These are phyloP conservation scores for Helostoma temminkii DNA, from an alignment of 2,797 vertebrate genomes.

Conservation along the genomic window DNA sequence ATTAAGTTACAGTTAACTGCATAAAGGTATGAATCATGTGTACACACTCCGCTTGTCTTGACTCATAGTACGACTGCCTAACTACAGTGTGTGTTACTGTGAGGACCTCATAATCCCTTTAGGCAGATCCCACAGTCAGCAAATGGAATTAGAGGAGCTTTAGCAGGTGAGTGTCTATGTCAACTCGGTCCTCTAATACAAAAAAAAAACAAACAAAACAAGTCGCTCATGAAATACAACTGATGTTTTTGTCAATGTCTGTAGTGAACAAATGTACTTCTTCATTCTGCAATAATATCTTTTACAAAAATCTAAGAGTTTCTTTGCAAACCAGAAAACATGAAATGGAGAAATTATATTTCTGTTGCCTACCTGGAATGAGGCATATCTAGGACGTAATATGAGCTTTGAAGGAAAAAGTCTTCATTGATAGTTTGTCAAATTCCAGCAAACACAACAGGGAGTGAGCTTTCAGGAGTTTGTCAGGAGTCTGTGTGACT, in stretches of 20 bases:
- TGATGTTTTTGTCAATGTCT: not conserved
- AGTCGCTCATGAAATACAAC: not conserved
- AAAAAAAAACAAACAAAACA: no score
- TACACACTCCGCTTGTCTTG: conserved; percentile 4
- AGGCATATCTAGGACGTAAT: conserved; percentile 43
- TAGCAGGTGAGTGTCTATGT: conserved; percentile 46
- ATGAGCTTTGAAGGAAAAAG: conserved; percentile 4
- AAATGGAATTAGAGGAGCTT: conserved; percentile 75
- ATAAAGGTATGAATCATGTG: not conserved
- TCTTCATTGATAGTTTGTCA: conserved; percentile 25
- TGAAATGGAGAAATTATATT: not conserved
- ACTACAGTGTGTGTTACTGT: conserved; percentile 14
- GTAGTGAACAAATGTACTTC: not conserved
- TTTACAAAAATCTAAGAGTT: not conserved
- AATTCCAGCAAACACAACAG: conserved; percentile 13
- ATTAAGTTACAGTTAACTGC: not conserved
- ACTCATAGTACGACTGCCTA: not conserved
- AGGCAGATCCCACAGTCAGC: conserved; percentile 58
- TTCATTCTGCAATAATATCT: not conserved
- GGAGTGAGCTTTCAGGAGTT: conserved; percentile 17
- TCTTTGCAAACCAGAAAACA: not conserved
- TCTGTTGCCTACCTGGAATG: conserved; percentile 56
- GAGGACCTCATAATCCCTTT: conserved; percentile 55
- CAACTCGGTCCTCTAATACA: conserved; percentile 16
- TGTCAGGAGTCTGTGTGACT: conserved; percentile 24